A percentile compares a stretch with the other conserved stretches of the same genome.
Evolutionary conservation across 2,888 invertebrate genomes (phyloP).

Genomic region (Plemyria rubiginata): DNA sequence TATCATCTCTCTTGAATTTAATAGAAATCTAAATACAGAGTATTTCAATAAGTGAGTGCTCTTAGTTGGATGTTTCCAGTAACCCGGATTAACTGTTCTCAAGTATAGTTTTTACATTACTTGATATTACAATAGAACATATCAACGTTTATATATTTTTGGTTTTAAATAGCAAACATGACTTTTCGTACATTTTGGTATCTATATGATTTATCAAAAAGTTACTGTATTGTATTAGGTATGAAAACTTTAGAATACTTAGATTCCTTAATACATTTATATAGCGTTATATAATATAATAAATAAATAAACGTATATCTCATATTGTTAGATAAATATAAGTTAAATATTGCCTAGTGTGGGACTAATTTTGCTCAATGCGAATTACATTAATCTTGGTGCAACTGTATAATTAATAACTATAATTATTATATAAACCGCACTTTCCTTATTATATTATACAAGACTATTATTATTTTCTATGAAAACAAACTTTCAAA

Average conservation of each 20-base stretch:
- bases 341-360: constrained; percentile 61
- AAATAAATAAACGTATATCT: constrained; percentile 68
- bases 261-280: constrained; percentile 72
- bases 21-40: too few species aligned
- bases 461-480: constrained; percentile 11
- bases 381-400: constrained; percentile 24
- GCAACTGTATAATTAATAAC: constrained; percentile 30
- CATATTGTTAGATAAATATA: constrained; percentile 71
- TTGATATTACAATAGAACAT: constrained; percentile 35
- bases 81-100: neutral
- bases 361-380: constrained; percentile 62
- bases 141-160: constrained; percentile 33
- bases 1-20: too few species aligned
- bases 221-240: constrained; percentile 52
- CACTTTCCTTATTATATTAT: constrained; percentile 17
- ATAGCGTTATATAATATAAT: constrained; percentile 63
- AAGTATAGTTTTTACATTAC: constrained; percentile 9
- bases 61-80: neutral
- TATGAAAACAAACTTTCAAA: constrained; percentile 12
- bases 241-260: constrained; percentile 60
- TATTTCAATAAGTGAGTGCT: neutral
- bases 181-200: neutral
- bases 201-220: constrained; percentile 33
- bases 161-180: constrained; percentile 12
- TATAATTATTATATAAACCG: constrained; percentile 9